phyloP scores from a whole-genome alignment of 2,113 vertebrate species.

The Elephas maximus region DNA sequence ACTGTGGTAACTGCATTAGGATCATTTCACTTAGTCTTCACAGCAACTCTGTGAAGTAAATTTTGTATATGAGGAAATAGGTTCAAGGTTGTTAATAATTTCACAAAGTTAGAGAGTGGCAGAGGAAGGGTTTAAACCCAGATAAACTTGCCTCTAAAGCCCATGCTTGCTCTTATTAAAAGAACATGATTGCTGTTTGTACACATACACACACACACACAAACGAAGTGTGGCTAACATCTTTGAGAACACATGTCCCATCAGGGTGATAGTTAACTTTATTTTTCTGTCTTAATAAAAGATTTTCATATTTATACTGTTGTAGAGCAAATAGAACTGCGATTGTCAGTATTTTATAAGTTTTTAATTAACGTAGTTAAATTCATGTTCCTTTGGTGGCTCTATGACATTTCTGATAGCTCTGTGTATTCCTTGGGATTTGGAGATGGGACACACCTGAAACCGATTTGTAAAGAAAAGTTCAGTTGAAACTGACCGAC shows the following conservation, averaged over 20 bases:
- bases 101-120: neutral
- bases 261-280: neutral
- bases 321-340: neutral
- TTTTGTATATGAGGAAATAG: neutral
- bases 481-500: neutral
- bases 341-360: neutral
- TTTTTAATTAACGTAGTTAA: neutral
- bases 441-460: neutral
- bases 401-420: neutral
- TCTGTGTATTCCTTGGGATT: neutral
- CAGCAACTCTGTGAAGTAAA: neutral
- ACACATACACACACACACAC: neutral
- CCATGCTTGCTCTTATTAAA: neutral
- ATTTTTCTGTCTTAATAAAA: conserved; percentile 17
- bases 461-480: neutral
- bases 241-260: neutral
- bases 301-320: neutral
- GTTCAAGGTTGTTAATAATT: neutral
- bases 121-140: neutral
- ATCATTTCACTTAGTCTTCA: neutral
- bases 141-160: neutral
- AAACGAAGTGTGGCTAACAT: neutral
- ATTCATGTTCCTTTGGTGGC: neutral
- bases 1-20: neutral
- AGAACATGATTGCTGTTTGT: neutral